These are phyloP conservation scores for Geodia barretti DNA, from an alignment of 37 sponge, comb jelly and placozoan species.

Conservation along the genomic window DNA sequence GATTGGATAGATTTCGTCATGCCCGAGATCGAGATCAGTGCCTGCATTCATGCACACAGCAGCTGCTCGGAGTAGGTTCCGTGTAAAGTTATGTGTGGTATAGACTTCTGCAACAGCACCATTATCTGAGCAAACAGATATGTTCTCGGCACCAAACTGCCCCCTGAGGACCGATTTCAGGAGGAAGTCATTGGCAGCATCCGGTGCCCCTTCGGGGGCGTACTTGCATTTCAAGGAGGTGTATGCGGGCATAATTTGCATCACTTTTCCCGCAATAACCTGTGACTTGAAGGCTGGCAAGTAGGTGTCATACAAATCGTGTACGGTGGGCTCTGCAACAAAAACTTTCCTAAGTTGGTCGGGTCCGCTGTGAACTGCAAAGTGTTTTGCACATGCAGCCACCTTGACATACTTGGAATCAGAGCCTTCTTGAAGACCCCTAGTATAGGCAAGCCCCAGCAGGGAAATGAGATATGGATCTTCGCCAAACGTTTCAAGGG, in stretches of 20 bases:
- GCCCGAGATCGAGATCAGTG: constrained; percentile 53
- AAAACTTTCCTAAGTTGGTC: constrained; percentile 23
- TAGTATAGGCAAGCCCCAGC: constrained; percentile 40
- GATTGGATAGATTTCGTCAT: constrained; percentile 23
- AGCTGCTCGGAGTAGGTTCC: constrained; percentile 24
- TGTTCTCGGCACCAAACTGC: constrained; percentile 38
- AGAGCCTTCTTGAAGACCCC: constrained; percentile 42
- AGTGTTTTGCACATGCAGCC: constrained; percentile 59
- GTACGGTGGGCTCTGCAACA: constrained; percentile 28
- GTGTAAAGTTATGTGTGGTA: constrained; percentile 33
- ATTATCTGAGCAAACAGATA: constrained; percentile 52
- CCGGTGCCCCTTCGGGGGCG: constrained; percentile 35
- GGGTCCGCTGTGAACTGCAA: constrained; percentile 59
- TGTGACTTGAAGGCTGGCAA: constrained; percentile 55
- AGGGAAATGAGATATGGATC: constrained; percentile 47
- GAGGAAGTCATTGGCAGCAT: constrained; percentile 48
- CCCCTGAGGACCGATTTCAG: constrained; percentile 41
- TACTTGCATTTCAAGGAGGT: constrained; percentile 9
- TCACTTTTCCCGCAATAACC: constrained; percentile 31
- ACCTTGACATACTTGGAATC: constrained; percentile 44
- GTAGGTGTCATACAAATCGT: constrained; percentile 63
- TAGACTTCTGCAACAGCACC: constrained; percentile 36
- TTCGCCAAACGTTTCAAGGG: constrained; percentile 43
- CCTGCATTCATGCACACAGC: constrained; percentile 56
- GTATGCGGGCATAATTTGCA: constrained; percentile 61